These are phyloP conservation scores for Lampris incognitus DNA, from an alignment of 2,113 vertebrate species.

Conservation along the genomic window DNA sequence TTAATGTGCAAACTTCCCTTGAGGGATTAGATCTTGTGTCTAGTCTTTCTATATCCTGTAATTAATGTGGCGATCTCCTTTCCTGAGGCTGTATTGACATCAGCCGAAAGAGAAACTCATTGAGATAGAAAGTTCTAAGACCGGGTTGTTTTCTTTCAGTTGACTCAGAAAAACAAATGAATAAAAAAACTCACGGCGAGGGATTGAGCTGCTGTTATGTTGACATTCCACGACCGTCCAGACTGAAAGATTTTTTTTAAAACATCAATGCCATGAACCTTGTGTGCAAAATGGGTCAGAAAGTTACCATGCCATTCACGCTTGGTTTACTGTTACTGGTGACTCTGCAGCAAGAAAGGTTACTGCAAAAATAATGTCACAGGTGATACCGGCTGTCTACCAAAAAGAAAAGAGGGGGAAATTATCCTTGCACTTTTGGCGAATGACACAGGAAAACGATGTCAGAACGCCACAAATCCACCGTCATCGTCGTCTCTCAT, in stretches of 20 bases:
- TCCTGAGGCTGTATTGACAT: constrained; percentile 27
- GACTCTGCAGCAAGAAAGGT: constrained; percentile 22
- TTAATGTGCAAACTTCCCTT: constrained; percentile 20
- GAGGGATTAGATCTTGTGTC: constrained; percentile 19
- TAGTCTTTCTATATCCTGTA: constrained; percentile 7
- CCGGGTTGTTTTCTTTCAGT: background rate
- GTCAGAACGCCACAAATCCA: background rate
- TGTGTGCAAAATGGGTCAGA: background rate
- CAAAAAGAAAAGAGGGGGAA: constrained; percentile 7
- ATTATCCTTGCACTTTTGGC: background rate
- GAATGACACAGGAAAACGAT: constrained; percentile 3
- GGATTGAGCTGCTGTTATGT: background rate
- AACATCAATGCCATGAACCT: constrained; percentile 1
- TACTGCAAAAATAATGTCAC: constrained; percentile 36
- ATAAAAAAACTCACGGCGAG: too few species aligned
- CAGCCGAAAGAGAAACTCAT: background rate
- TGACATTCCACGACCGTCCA: background rate
- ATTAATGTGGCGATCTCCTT: constrained; percentile 5
- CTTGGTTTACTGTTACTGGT: constrained; percentile 17
- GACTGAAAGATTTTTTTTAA: constrained; percentile 7
- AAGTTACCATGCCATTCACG: constrained; percentile 32
- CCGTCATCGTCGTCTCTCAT: constrained; percentile 34
- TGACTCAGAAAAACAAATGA: too few species aligned
- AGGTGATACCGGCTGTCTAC: constrained; percentile 1
- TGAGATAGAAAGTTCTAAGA: background rate